Evolutionary conservation across 2,797 vertebrate genomes (phyloP), one percentile per base, ranked within the genome.

Genomic region (Dromococcyx pavoninus): DNA sequence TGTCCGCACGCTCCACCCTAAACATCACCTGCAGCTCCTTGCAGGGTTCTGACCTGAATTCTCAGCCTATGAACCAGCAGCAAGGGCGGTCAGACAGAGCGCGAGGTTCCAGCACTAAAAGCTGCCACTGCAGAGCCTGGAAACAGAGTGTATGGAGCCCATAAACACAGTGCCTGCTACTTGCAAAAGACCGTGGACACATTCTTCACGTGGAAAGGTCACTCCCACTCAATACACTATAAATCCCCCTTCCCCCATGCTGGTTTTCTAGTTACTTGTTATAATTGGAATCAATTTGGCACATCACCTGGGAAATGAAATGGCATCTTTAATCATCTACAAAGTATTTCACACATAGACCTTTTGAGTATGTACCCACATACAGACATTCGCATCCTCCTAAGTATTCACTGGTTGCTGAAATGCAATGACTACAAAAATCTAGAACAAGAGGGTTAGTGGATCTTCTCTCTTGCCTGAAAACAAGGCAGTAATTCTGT

Each of bases 271-370:
- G 58, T 65, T 78, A n/a, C 32, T 32, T 8, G 46, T 65, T 46
- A 51, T 48, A 88, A 93, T 17, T 66, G 37, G 69, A 89, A 80
- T 44, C 69, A 71, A 74, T 95, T 9, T 91, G 78, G 72, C 50
- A 61, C 69, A 50, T 83, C 81, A 89, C 65, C 33, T 78, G 81
- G 70, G 93, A 80, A 92, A 88, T 66, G 30, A 83, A 91, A 44
- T 6, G 5, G 43, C 62, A 72, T 58, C 69, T 57, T 89, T 60
- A 51, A 54, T 71, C 46, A 58, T 43, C 91, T 30, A 1, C 1
- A 1, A 30, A 60, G 17, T 39, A 37, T 43, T 93, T 80, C 37
- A 64, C 12, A 43, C 12, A 30, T 0, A 72, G 58, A 53, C 43
- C 37, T 76, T 56, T 18, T 9, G 23, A 80, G 33, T 35, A 13